These are phyloP conservation scores for Sebastes minor DNA, from an alignment of 2,797 vertebrate genomes.

Conservation along the genomic window DNA sequence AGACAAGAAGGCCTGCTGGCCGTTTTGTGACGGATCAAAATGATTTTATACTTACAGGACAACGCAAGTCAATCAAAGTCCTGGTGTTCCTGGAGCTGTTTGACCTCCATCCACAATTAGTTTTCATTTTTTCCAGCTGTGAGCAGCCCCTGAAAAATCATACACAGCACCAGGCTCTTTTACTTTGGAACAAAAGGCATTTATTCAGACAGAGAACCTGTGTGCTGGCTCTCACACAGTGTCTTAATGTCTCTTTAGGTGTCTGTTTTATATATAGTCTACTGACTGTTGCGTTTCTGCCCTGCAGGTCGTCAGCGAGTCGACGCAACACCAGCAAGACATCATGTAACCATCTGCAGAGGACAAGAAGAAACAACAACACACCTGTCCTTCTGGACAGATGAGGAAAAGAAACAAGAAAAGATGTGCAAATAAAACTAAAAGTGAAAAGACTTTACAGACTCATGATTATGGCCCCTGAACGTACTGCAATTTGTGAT, in stretches of 20 bases:
- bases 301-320: constrained; percentile 91
- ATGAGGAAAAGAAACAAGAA: background rate
- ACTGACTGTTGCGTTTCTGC: background rate
- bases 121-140: background rate
- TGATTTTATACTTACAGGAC: background rate
- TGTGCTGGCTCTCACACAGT: background rate
- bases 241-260: background rate
- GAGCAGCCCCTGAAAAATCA: background rate
- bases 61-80: background rate
- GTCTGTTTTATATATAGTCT: background rate
- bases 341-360: constrained; percentile 79
- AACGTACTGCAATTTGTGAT: background rate
- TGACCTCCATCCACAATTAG: background rate
- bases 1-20: background rate
- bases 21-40: background rate
- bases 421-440: constrained; percentile 22
- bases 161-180: background rate
- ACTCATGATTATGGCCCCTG: constrained; percentile 4
- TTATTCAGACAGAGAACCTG: background rate
- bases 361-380: background rate
- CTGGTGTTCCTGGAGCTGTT: background rate
- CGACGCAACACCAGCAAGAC: constrained; percentile 92
- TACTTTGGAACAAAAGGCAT: background rate
- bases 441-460: constrained; percentile 21
- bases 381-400: background rate